These are phyloP conservation scores for Hydractinia symbiolongicarpus DNA, from an alignment of 30 jellyfish, hydroid and myxozoan species.

Conservation along the genomic window DNA sequence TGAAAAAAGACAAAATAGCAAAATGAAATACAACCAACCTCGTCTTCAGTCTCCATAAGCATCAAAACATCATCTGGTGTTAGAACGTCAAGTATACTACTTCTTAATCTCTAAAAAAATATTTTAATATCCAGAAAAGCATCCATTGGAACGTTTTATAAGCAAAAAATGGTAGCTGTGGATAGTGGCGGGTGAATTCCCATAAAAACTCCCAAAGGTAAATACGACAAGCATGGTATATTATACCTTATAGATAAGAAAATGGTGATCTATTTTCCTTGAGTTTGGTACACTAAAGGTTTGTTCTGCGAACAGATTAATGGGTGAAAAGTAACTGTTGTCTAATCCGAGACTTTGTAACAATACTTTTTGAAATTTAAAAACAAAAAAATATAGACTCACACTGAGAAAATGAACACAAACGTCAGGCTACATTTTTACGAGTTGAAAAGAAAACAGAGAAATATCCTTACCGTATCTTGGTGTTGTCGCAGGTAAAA, in stretches of 20 bases:
- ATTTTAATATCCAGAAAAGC: not conserved
- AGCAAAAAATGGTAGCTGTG: too few relatives aligned
- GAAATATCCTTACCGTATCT: slow-evolving; percentile 4
- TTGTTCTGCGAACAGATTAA: too few relatives aligned
- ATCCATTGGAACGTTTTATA: not conserved
- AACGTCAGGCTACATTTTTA: too few relatives aligned
- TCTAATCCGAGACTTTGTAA: too few relatives aligned
- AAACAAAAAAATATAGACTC: too few relatives aligned
- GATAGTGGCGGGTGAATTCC: too few relatives aligned
- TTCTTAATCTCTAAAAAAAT: slow-evolving; percentile 1
- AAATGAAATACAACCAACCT: slow-evolving; percentile 4
- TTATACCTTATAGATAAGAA: not conserved
- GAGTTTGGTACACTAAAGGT: too few relatives aligned
- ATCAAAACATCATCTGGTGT: slow-evolving; percentile 37
- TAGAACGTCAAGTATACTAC: slow-evolving; percentile 24
- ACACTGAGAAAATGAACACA: too few relatives aligned
- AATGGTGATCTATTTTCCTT: too few relatives aligned
- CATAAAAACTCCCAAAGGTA: not conserved
- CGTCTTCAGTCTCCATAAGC: slow-evolving; percentile 42
- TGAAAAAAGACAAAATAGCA: not conserved
- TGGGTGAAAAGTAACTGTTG: too few relatives aligned
- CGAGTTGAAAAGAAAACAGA: too few relatives aligned
- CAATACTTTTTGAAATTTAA: too few relatives aligned
- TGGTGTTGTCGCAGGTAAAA: not conserved
- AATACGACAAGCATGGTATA: not conserved